Evolutionary conservation across 2,113 vertebrate species (phyloP), one percentile per base, ranked within the genome.

Genomic region (Brienomyrus longianalis): DNA sequence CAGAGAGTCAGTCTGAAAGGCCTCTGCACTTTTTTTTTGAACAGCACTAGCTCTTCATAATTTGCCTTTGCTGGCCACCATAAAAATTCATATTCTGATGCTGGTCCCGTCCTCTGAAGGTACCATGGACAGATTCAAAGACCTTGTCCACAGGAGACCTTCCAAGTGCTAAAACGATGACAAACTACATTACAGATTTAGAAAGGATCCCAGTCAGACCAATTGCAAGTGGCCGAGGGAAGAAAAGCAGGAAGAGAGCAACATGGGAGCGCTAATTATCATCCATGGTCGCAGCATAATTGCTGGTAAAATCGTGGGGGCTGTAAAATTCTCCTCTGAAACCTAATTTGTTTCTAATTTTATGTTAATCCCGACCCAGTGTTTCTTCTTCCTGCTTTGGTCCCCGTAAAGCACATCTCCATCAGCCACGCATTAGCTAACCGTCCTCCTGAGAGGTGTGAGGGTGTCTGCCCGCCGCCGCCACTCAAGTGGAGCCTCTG

Each of bases 321-420:
- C 83, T 95, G 96, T 93, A 93, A 93, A 88, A 90, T 93, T 94
- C 92, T 92, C 94, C 92, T 87, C 86, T 90, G 83, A 92, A 93
- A 96, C 94, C 93, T 92, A 94, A 94, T 95, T 93, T 92, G 90
- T 83, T 90, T 90, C 90, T 88, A 90, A 90, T 88, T 88, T 48
- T 90, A 87, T 48, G 56, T 84, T 54, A 88, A 86, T 88, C 45
- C 74, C 48, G 9, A 83, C 45, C 47, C 10, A 2, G 2, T 83
- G 48, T 47, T 83, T 45, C 39, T 83, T 48, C 47, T 9, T 83
- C 80, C 19, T 83, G 17, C 19, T 48, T 48, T 83, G 8, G 39
- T 21, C 45, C 17, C 83, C 7, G 8, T 84, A 84, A 84, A 54
- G 9, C 11, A 3, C 39, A n/a, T 27, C 59, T 27, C 59, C 43